These are phyloP conservation scores for Phyllostomus hastatus DNA, from an alignment of 2,113 vertebrate genomes.

Conservation along the genomic window DNA sequence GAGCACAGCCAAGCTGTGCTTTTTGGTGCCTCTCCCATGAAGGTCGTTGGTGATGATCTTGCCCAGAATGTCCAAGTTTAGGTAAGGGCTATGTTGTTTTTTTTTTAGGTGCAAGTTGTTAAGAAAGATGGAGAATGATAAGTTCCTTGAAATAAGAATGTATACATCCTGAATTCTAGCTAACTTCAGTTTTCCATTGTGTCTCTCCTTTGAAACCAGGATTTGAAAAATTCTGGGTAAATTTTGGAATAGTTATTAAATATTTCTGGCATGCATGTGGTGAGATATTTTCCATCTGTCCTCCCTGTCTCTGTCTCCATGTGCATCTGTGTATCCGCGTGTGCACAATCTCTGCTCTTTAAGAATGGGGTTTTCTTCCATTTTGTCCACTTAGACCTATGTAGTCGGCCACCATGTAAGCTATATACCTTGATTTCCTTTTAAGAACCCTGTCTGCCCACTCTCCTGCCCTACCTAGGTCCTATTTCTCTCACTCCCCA, in stretches of 20 bases:
- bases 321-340: neutral
- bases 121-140: neutral
- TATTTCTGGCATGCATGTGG: neutral
- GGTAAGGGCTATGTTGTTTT: neutral
- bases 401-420: neutral
- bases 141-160: neutral
- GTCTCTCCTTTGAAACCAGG: neutral
- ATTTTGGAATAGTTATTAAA: neutral
- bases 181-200: neutral
- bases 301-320: neutral
- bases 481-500: neutral
- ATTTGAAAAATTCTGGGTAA: neutral
- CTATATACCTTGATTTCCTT: neutral
- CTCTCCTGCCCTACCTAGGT: too few species aligned
- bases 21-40: neutral
- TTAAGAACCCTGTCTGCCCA: rapidly evolving
- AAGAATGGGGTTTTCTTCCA: neutral
- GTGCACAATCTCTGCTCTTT: neutral
- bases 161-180: neutral
- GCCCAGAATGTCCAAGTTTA: neutral
- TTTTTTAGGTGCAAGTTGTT: neutral
- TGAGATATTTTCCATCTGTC: neutral
- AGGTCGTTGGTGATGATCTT: neutral
- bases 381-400: neutral
- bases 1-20: slow-evolving; percentile 34